Conservation (phyloP, 2,888 invertebrate species). For the Heliconius sara region DNA sequence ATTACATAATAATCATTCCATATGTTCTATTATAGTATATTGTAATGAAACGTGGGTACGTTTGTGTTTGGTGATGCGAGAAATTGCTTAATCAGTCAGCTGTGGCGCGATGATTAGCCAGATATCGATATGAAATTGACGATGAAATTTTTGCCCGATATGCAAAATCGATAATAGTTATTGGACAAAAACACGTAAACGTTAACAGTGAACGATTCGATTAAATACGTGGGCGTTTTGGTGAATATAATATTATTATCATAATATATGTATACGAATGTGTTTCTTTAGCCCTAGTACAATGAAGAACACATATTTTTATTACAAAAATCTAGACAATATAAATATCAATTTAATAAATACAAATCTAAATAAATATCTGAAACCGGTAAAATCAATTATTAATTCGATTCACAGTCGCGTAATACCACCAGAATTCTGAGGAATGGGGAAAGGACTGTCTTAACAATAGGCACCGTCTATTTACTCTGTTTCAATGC, state of each 20-base stretch:
- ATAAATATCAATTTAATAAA: too few relatives aligned
- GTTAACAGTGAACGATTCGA: slow-evolving; percentile 12
- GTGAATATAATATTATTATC: not conserved
- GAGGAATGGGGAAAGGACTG: too few relatives aligned
- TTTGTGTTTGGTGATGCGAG: slow-evolving; percentile 70
- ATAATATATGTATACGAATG: not conserved
- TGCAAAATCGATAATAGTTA: slow-evolving; percentile 49
- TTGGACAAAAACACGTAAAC: slow-evolving; percentile 44
- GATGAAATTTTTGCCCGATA: slow-evolving; percentile 63
- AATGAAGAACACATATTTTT: too few relatives aligned
- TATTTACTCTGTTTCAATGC: too few relatives aligned
- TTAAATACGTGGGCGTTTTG: not conserved
- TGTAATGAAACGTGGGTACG: slow-evolving; percentile 75
- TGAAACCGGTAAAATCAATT: too few relatives aligned
- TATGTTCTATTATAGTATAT: slow-evolving; percentile 67
- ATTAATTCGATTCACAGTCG: too few relatives aligned
- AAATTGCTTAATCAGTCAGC: slow-evolving; percentile 81
- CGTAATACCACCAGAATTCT: too few relatives aligned
- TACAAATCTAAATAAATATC: too few relatives aligned
- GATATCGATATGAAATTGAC: slow-evolving; percentile 74
- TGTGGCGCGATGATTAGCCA: slow-evolving; percentile 76
- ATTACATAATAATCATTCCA: slow-evolving; percentile 63
- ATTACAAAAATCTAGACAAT: too few relatives aligned
- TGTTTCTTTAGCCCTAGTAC: too few relatives aligned
- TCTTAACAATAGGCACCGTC: too few relatives aligned